Base-by-base conservation (phyloP, 1,140 invertebrate genomes). In the Orchestia grillus region DNA sequence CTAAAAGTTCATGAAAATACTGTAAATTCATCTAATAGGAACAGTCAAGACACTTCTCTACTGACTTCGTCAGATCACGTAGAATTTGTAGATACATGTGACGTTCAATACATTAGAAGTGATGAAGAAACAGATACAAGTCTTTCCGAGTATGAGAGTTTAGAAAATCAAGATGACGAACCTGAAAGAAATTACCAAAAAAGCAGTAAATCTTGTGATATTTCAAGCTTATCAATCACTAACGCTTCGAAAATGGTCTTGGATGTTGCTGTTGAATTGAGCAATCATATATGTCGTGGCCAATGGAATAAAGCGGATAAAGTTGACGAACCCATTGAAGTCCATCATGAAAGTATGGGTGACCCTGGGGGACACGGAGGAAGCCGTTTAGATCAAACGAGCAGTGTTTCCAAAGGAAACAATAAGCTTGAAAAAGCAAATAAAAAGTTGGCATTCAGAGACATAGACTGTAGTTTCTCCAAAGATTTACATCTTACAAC, bases 91-190 rank as follows among this genome's bases (percentile, higher is more conserved):
- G 43, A 94, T n/a, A 15, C 92, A 6, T 44, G 44, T 45, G 92
- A 94, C 19, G 41, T 45, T 11, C 43, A 45, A 44, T 94, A 94
- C 92, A 11, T 94, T 0, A 94, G 36, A 40, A 94, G 92, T 94
- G 92, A 94, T 36, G 92, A 47, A 41, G 92, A 94, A 94, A 94
- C 92, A 40, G 92, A 94, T 40, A 44, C 15, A 94, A 94, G 92
- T 45, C 92, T 47, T 94, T 94, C 92, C 4, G 92, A 94, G 44
- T 94, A 94, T 44, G 92, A 94, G 47, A 94, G 92, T 45, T n/a
- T 94, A 45, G 44, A 94, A n/a, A 44, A 94, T 47, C 92, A 45
- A n/a, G 92, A 94, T 44, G 92, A 94, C 40, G 92, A 36, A n/a
- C 8, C 6, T 42, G 88, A 88, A 88, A 36, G 11, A 91, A 91